Conservation (phyloP, 2,113 vertebrate genomes). For the Chaetodon trifascialis region DNA sequence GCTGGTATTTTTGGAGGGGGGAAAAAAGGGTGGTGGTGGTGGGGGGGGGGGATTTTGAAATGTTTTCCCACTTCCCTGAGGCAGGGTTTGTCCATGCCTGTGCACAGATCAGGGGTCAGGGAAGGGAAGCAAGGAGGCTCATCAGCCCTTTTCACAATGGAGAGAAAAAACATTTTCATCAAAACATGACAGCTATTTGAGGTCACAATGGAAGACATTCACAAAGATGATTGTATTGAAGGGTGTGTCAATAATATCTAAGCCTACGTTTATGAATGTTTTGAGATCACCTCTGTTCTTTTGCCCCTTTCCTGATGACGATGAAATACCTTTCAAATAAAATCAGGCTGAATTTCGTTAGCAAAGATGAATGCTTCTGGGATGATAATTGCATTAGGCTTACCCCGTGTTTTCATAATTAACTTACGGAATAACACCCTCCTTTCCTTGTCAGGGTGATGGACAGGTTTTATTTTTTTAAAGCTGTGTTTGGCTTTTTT, state of each 20-base stretch:
- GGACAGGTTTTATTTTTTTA: conserved; percentile 11
- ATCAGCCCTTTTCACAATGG: conserved; percentile 18
- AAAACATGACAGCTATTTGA: conserved; percentile 10
- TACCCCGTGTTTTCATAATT: not conserved
- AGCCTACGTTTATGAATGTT: not conserved
- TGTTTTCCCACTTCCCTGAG: not conserved
- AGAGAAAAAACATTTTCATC: not conserved
- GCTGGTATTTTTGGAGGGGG: no score
- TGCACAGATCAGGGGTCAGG: conserved; percentile 10
- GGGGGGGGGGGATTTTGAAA: not conserved
- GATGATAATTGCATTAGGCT: not conserved
- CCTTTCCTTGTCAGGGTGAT: conserved; percentile 9
- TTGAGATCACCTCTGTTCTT: not conserved
- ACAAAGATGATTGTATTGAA: not conserved
- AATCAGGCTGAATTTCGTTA: conserved; percentile 8
- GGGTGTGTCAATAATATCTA: not conserved
- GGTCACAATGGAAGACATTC: not conserved
- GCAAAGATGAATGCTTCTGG: conserved; percentile 12
- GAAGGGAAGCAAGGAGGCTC: not conserved
- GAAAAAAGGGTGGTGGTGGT: no score
- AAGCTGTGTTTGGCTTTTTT: not conserved
- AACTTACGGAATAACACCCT: not conserved
- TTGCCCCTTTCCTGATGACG: not conserved
- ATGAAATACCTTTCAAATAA: not conserved
- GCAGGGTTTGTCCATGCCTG: not conserved